A percentile compares a stretch with the other conserved stretches of the same genome.
Evolutionary conservation across 1,140 invertebrate species (phyloP).

Genomic region (Dreissena polymorpha): DNA sequence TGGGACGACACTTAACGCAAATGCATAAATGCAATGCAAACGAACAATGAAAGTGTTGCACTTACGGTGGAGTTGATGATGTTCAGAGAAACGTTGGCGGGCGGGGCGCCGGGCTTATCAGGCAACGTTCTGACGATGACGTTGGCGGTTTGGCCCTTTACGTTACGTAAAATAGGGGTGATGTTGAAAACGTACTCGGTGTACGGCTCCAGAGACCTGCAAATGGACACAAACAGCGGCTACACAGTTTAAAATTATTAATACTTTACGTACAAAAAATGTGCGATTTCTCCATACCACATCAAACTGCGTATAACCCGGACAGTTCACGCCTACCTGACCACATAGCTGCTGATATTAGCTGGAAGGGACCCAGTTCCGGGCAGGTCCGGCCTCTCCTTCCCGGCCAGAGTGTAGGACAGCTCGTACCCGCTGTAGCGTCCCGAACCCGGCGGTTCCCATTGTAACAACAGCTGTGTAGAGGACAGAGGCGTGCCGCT

Average conservation of each 20-base stretch:
- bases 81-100: slow-evolving; percentile 25
- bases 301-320: no score
- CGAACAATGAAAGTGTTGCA: background rate
- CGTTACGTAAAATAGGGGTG: slow-evolving; percentile 29
- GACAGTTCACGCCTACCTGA: slow-evolving; percentile 14
- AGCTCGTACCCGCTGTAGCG: slow-evolving; percentile 18
- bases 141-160: slow-evolving; percentile 16
- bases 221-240: background rate
- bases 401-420: slow-evolving; percentile 36
- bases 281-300: no score
- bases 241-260: background rate
- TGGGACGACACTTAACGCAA: no score
- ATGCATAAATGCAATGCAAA: no score
- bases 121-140: slow-evolving; percentile 24
- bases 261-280: no score
- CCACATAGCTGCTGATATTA: slow-evolving; percentile 12
- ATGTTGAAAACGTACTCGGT: slow-evolving; percentile 45
- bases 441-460: slow-evolving; percentile 27
- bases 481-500: slow-evolving; percentile 24
- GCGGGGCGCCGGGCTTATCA: slow-evolving; percentile 26
- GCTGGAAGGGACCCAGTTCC: slow-evolving; percentile 29
- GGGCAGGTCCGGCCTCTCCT: slow-evolving; percentile 23
- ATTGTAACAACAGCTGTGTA: slow-evolving; percentile 27
- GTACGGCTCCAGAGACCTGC: slow-evolving; percentile 31
- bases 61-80: slow-evolving; percentile 33